Conservation (phyloP, 2,113 vertebrate genomes). For the Megaptera novaeangliae region DNA sequence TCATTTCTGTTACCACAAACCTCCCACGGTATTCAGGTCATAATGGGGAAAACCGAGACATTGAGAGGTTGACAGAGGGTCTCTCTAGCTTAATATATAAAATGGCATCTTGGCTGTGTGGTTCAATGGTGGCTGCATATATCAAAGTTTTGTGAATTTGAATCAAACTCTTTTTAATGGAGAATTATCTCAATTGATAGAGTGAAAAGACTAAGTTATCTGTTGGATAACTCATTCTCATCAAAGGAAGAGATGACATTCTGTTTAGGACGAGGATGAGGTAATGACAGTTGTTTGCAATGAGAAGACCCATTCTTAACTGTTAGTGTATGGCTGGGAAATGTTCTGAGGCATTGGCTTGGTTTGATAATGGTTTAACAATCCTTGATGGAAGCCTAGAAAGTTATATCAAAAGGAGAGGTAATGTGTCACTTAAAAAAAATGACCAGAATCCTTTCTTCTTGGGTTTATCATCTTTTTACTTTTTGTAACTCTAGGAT, state of each 20-base stretch:
- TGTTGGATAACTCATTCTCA: slow-evolving; percentile 30
- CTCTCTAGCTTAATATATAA: neutral
- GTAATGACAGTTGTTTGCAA: slow-evolving; percentile 72
- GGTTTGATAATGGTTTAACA: slow-evolving; percentile 71
- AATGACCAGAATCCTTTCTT: slow-evolving; percentile 57
- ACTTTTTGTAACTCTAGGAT: slow-evolving; percentile 51
- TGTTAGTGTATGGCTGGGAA: slow-evolving; percentile 72
- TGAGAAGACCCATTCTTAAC: slow-evolving; percentile 71
- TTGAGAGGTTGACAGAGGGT: neutral
- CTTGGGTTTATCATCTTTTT: slow-evolving; percentile 38
- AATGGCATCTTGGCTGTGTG: neutral
- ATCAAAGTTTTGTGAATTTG: neutral
- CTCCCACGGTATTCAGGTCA: neutral
- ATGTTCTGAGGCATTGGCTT: slow-evolving; percentile 47
- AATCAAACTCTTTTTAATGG: neutral
- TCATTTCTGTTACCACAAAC: neutral
- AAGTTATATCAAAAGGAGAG: slow-evolving; percentile 49
- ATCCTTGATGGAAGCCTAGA: slow-evolving; percentile 40
- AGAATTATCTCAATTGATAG: neutral
- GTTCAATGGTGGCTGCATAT: neutral
- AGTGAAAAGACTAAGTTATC: slow-evolving; percentile 51
- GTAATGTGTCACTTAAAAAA: neutral
- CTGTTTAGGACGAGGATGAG: slow-evolving; percentile 68
- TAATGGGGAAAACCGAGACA: neutral
- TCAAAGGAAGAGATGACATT: slow-evolving; percentile 71